Percentiles rank a stretch among this genome's conserved stretches.
These are phyloP conservation scores for Dolomedes plantarius DNA, from an alignment of 2,888 invertebrate genomes.

Conservation along the genomic window DNA sequence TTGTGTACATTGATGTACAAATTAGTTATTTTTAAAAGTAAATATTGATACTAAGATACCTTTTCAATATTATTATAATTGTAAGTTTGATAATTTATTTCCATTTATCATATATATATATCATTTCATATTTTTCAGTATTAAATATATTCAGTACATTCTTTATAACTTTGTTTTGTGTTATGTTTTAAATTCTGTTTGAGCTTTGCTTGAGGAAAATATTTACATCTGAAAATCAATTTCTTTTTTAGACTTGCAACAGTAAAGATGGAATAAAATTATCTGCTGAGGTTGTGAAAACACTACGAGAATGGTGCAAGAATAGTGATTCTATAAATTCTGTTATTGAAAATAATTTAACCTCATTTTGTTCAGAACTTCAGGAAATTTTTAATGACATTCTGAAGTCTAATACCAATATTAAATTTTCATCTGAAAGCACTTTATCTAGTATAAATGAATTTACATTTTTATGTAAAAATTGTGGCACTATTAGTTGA, in stretches of 20 bases:
- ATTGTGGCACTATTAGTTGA: slow-evolving; percentile 40
- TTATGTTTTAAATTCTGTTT: too few relatives aligned
- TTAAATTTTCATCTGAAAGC: neutral
- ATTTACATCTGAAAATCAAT: too few relatives aligned
- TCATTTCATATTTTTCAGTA: too few relatives aligned
- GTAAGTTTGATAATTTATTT: too few relatives aligned
- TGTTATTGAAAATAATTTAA: neutral
- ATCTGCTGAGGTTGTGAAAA: slow-evolving; percentile 11
- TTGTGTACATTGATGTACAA: too few relatives aligned
- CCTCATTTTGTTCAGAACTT: neutral
- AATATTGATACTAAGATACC: too few relatives aligned
- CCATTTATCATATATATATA: too few relatives aligned
- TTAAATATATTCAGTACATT: too few relatives aligned
- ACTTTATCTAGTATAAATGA: slow-evolving; percentile 3
- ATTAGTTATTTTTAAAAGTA: too few relatives aligned
- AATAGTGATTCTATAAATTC: neutral
- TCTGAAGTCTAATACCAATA: neutral
- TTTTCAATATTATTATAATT: too few relatives aligned
- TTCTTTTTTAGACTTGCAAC: slow-evolving; percentile 23
- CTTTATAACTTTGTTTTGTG: too few relatives aligned
- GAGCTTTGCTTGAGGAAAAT: too few relatives aligned
- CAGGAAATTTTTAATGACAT: neutral
- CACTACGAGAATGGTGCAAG: neutral
- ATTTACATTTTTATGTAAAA: slow-evolving; percentile 34
- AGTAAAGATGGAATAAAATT: slow-evolving; percentile 24